Base-by-base conservation (phyloP, 2,888 invertebrate genomes). In the Scrobipalpa costella region DNA sequence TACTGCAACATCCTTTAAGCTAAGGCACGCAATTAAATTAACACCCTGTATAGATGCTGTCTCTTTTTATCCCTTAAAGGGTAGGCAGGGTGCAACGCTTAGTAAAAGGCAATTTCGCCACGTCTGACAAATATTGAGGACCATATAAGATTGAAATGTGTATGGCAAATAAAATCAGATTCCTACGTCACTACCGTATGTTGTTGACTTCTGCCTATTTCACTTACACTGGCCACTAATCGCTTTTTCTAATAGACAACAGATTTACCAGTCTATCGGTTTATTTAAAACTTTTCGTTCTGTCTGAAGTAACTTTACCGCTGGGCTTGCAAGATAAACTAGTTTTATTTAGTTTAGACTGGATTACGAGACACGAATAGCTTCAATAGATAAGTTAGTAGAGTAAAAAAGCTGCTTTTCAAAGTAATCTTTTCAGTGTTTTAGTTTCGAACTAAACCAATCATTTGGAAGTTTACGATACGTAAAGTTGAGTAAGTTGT, bases 201-300 rank as follows among this genome's bases (percentile, higher is more conserved):
- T 55, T 55, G 15, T 15, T 11, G 15, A 55, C 33, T 7, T n/a
- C 55, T 55, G 55, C 1, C 34, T n/a, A 55, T 34, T 55, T 34
- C 34, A 7, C 34, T 55, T 27, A 55, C 15, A 33, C 33, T 15
- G 15, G 15, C 57, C 57, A 7, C 57, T 57, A 57, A 57, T 57
- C 57, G 17, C 38, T 38, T 38, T 19, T 38, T 44, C 49, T 65
- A 65, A 65, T 63, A 55, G 62, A 21, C 17, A 64, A 52, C 52
- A 58, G 59, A 64, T 62, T 63, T 38, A 60, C 64, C 63, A 61
- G 63, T 62, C 63, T 61, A 66, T 66, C 52, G 63, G 61, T 58
- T 60, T 60, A 33, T 63, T 55, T 63, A 57, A 57, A 62, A 63
- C 62, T 65, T 63, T 62, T 67, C 62, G 63, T 64, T 59, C 17